Evolutionary conservation across 2,797 vertebrate genomes (phyloP), one percentile per base, ranked within the genome.

Genomic region (Triplophysa bombifrons): DNA sequence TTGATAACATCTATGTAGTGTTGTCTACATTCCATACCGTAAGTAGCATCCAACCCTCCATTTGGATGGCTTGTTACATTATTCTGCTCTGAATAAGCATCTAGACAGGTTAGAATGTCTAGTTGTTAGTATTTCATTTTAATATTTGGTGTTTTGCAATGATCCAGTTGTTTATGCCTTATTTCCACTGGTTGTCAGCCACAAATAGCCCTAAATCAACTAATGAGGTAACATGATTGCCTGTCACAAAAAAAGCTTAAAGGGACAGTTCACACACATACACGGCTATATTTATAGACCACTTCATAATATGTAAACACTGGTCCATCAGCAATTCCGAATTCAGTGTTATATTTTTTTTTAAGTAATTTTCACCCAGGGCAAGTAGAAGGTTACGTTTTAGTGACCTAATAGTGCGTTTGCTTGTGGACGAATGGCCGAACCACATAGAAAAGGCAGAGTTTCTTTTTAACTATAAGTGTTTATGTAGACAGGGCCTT

Each of bases 1-100:
- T 96, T 94, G 94, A 93, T 83, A 95, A 93, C 94, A 92, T 96
- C 93, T 93, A 95, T 93, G 95, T 90, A 93, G 65, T 69, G 58
- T 66, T 17, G 17, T 48, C 50, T 93, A 85, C 89, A 82, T 73
- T 51, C n/a, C 44, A 70, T 60, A 89, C 82, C 20, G 67, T 16
- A 30, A 73, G 55, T 68, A n/a, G 25, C 7, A 68, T 74, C 4
- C 11, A 38, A 17, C 25, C 53, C 56, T 51, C 64, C 30, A 16
- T 34, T 61, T 67, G 44, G 48, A 61, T 55, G 55, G 30, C 20
- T 76, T 19, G 9, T 44, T 76, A 66, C 48, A 61, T 58, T 11
- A 38, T 30, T 76, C 34, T 56, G 16, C 60, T 19, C 27, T 10
- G 25, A 61, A 27, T 60, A 63, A 34, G 46, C 38, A 16, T 58